These are phyloP conservation scores for Echinarachnius parma DNA, from an alignment of 53 echinoderm and acorn worm species.

Conservation along the genomic window DNA sequence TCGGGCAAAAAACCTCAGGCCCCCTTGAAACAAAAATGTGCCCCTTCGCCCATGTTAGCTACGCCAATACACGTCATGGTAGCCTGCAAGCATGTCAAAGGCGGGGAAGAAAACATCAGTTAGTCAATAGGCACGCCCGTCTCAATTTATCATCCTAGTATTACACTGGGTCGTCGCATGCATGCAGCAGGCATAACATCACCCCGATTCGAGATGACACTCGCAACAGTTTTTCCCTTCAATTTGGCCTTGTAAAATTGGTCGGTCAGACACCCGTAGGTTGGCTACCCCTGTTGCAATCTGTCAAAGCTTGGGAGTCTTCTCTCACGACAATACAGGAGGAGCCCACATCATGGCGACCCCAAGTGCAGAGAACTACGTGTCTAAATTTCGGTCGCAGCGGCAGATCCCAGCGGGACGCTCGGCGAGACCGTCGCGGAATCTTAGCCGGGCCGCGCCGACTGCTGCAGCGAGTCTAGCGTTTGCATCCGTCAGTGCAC, in stretches of 20 bases:
- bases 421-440: constrained; percentile 8
- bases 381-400: constrained; percentile 39
- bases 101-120: too few relatives aligned
- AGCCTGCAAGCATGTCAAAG: too few relatives aligned
- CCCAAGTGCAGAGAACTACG: constrained; percentile 30
- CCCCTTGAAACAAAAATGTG: too few relatives aligned
- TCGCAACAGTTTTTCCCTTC: constrained; percentile 44
- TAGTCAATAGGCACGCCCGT: too few relatives aligned
- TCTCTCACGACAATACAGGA: constrained; percentile 43
- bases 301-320: constrained; percentile 48
- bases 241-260: constrained; percentile 29
- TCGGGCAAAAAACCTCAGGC: too few relatives aligned
- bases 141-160: too few relatives aligned
- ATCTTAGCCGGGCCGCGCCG: constrained; percentile 20
- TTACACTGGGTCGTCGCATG: too few relatives aligned
- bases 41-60: too few relatives aligned
- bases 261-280: constrained; percentile 35
- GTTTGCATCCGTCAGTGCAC: too few relatives aligned
- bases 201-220: not conserved
- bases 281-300: constrained; percentile 46
- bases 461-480: constrained; percentile 14
- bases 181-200: too few relatives aligned
- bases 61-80: too few relatives aligned
- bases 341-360: constrained; percentile 43
- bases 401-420: constrained; percentile 23